Conservation (phyloP, 2,113 vertebrate species). For the Rhinolophus sinicus region DNA sequence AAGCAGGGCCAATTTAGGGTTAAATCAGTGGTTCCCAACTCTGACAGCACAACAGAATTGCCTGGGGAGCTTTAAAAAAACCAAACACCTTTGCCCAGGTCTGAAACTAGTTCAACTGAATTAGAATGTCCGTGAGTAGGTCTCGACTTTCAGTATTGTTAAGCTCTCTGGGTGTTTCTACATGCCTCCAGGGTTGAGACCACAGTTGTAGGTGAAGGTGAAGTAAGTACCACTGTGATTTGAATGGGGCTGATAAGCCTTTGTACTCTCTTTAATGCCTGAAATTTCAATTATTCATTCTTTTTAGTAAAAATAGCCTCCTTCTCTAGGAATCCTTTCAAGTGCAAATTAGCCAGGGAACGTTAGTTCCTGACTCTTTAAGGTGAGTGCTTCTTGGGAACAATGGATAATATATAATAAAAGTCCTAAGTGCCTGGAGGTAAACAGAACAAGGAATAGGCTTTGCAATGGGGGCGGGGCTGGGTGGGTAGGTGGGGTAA, state of each 20-base stretch:
- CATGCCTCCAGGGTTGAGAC: not conserved
- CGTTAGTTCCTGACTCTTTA: not conserved
- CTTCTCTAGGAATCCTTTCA: conserved; percentile 25
- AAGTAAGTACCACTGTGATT: conserved; percentile 28
- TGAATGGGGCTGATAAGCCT: not conserved
- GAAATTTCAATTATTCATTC: conserved; percentile 56
- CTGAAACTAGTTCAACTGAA: not conserved
- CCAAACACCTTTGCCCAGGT: not conserved
- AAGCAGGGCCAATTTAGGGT: conserved; percentile 20
- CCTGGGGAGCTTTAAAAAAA: not conserved
- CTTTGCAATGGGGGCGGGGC: not conserved
- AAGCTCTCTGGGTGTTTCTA: not conserved
- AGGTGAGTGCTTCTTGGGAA: not conserved
- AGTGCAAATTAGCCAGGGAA: conserved; percentile 19
- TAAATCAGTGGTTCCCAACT: not conserved
- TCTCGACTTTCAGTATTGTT: not conserved
- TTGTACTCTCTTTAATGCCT: conserved; percentile 12
- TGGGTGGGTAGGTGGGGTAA: not conserved
- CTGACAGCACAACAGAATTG: conserved; percentile 1
- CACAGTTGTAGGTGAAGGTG: not conserved
- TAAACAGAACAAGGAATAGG: not conserved
- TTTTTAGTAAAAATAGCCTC: conserved; percentile 23
- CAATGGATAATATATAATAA: not conserved
- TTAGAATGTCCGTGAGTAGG: conserved; percentile 3
- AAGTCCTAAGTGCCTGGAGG: not conserved